Base-by-base conservation (phyloP, 2,797 vertebrate genomes). In the Fundulus diaphanus region DNA sequence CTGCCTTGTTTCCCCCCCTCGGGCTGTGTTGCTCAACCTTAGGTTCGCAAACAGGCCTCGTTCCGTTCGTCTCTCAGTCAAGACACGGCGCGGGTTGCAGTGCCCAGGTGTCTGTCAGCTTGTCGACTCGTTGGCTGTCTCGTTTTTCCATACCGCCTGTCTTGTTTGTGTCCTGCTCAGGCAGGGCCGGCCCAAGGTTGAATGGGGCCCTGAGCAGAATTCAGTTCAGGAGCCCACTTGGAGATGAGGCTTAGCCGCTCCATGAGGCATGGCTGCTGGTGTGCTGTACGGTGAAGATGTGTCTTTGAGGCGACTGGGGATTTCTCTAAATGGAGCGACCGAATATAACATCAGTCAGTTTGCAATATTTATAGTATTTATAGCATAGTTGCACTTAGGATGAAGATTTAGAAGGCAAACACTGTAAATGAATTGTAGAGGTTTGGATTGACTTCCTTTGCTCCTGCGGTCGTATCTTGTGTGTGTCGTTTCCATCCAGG, bases 11-110 rank as follows among this genome's bases (percentile, higher is more conserved):
- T n/a, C n/a, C 70, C 76, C 77, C 84, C 90, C 88, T 51, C 54
- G 57, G 92, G 94, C 88, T 68, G 24, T 87, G 84, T 89, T 92
- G 89, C 87, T 88, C 89, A 92, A 93, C 84, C 88, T 72, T 49
- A 87, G 84, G 85, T 88, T 89, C 90, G 85, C 90, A 90, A 92
- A 92, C 91, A 91, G 85, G 87, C 83, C 84, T 76, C 31, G 1
- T 73, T 71, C 54, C 82, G 35, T 80, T 77, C 76, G 66, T 83
- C 76, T 79, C 61, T 80, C 72, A 48, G 70, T 68, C 75, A 44
- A 70, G 48, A 70, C 52, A 20, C 56, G 9, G 49, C 31, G 78
- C 85, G 84, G 86, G 83, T 78, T 86, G 84, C 90, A 87, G 85
- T 86, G 84, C 70, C 80, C 89, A 87, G 87, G 87, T 91, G 89